Evolutionary conservation across 1,140 invertebrate genomes (phyloP), one percentile per base, ranked within the genome.

Genomic region (Trissolcus basalis): DNA sequence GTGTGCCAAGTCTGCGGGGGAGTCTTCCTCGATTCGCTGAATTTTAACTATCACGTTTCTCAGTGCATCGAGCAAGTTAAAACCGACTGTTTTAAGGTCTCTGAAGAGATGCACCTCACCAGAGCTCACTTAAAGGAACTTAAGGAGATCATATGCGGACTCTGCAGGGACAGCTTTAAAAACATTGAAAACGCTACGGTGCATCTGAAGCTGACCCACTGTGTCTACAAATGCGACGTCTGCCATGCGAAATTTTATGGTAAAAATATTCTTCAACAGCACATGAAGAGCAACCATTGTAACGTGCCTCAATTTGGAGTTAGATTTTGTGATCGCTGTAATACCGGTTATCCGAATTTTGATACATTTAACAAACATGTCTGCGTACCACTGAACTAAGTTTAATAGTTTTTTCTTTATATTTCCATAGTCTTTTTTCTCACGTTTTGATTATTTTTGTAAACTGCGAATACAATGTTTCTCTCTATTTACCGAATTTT

Each of bases 61-160:
- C 53, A 51, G 0, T 79, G 77, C 36, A 53, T 70, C 14, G 59
- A 76, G 10, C 77, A 79, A 53, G 50, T 73, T 19, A 76, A 76
- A 13, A 0, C 35, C 3, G 72, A 79, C 8, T 72, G 58, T 43
- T 2, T 14, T 4, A 39, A 7, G 0, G 39, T 36, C 1, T 44
- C 43, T 44, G 12, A 14, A 4, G 13, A 13, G n/a, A 12, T 44
- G 11, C 7, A 0, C 13, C 44, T 0, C 0, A 41, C 0, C 10
- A 60, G 11, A 60, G 0, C 11, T 0, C 44, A 54, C 13, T n/a
- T 47, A 7, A 72, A 69, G 16, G 58, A 68, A 45, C 16, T 50
- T 9, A 75, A 72, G 13, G 67, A 72, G 36, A 73, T 79, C 6
- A 76, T 67, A 19, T 76, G 77, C 11, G 73, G 72, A 5, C 65